Base-by-base conservation (phyloP, 1,140 invertebrate species). In the Dolichoris vasculosae region DNA sequence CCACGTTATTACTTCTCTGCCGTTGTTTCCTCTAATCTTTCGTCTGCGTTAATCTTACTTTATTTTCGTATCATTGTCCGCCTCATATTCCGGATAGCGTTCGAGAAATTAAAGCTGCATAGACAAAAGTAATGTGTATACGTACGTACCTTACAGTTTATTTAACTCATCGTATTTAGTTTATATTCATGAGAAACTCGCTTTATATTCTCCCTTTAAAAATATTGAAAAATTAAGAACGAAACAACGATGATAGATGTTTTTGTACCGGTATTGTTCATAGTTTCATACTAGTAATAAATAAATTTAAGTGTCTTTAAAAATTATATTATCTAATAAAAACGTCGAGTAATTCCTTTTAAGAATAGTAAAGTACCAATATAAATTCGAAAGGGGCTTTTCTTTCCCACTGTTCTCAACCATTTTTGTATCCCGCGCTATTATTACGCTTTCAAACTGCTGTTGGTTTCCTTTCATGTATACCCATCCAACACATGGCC, bases 1-100 rank as follows among this genome's bases (percentile, higher is more conserved):
- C 40, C 4, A 32, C 63, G 43, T 82, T 82, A 82, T 82, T 82
- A 64, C 79, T 82, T 82, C 38, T n/a, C 32, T 20, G 4, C 26
- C 23, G 1, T 43, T 73, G 4, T 73, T 73, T 1, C 7, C 38
- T 43, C 23, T n/a, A 73, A 43, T 40, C 38, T 43, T 63, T 30
- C 64, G 8, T 78, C 51, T 59, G 11, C 15, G 38, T 30, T 63
- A 38, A 35, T 38, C 38, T 80, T 78, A 4, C 8, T 40, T 40
- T 48, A 55, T 8, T 78, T 38, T 59, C 13, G 9, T 3, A 59
- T 40, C 48, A 7, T 63, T 30, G 9, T 48, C 23, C 23, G 4
- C 51, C 35, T 64, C 26, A 0, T 67, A 20, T 32, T 64, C 30
- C 8, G 43, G 2, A 30, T 17, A 30, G 0, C n/a, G 26, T 59